Percentiles rank a stretch among this genome's conserved stretches.
Evolutionary conservation across 2,888 invertebrate genomes (phyloP).

Genomic region (Plutella xylostella): DNA sequence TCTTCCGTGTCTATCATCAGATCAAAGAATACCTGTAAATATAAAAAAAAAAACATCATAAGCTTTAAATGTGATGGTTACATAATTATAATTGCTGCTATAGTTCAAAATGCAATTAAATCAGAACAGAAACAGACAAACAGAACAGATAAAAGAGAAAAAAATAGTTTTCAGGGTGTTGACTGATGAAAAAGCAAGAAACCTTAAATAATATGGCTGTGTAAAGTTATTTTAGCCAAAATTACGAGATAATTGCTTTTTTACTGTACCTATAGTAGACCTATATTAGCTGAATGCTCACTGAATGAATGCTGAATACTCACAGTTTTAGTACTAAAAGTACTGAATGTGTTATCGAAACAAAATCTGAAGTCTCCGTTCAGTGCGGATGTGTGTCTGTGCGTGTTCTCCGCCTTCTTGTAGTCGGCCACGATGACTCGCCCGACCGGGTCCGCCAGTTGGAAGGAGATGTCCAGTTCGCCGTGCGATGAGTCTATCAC

Average conservation of each 20-base stretch:
- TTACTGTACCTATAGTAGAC: no score
- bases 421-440: slow-evolving; percentile 74
- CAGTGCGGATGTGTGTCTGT: slow-evolving; percentile 68
- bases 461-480: slow-evolving; percentile 86
- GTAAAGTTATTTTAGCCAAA: no score
- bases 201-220: no score
- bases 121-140: no score
- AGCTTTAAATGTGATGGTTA: neutral
- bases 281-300: no score
- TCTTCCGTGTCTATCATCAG: slow-evolving; percentile 74
- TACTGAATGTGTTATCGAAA: slow-evolving; percentile 87
- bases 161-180: neutral
- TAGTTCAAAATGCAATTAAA: no score
- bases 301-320: no score
- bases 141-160: neutral
- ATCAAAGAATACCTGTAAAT: slow-evolving; percentile 76
- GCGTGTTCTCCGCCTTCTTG: slow-evolving; percentile 78
- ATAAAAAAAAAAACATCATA: neutral
- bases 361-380: slow-evolving; percentile 87
- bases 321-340: slow-evolving; percentile 85
- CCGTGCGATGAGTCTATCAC: slow-evolving; percentile 89
- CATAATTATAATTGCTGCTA: neutral
- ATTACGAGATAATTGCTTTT: no score
- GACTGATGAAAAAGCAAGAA: no score
- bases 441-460: slow-evolving; percentile 75